phyloP scores from a whole-genome alignment of 2,888 invertebrate species.

The Bellardia pandia region DNA sequence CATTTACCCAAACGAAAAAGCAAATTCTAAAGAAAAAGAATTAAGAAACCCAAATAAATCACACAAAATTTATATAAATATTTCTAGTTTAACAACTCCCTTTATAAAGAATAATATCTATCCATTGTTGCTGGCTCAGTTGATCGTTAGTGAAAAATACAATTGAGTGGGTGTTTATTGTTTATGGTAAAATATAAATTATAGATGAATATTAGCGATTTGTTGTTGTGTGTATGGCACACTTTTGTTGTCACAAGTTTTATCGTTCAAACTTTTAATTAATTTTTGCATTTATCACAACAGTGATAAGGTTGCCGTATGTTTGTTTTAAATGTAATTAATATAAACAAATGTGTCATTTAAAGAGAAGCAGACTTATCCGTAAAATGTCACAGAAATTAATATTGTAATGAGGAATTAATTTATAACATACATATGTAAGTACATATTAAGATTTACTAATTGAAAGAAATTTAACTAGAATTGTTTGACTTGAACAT shows the following conservation, averaged over 20 bases:
- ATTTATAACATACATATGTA: no score
- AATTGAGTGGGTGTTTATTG: background rate
- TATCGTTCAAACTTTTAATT: background rate
- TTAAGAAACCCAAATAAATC: background rate
- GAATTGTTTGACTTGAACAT: background rate
- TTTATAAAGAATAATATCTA: background rate
- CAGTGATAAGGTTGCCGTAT: background rate
- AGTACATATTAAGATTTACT: no score
- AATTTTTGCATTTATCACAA: constrained; percentile 3
- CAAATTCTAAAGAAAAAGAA: background rate
- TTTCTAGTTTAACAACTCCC: constrained; percentile 29
- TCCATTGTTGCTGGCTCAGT: background rate
- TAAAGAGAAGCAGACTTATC: background rate
- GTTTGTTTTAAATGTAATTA: constrained; percentile 8
- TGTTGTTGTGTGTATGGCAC: background rate
- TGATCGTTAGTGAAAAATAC: background rate
- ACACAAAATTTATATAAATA: background rate
- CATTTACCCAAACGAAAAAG: constrained; percentile 40
- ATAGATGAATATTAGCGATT: constrained; percentile 20
- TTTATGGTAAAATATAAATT: background rate
- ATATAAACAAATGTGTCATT: background rate
- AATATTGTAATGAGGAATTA: no score
- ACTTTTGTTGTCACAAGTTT: constrained; percentile 37
- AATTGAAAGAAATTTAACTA: no score
- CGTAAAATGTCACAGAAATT: no score